phyloP scores from a whole-genome alignment of 2,113 vertebrate genomes.

The Ammodytes dubius region DNA sequence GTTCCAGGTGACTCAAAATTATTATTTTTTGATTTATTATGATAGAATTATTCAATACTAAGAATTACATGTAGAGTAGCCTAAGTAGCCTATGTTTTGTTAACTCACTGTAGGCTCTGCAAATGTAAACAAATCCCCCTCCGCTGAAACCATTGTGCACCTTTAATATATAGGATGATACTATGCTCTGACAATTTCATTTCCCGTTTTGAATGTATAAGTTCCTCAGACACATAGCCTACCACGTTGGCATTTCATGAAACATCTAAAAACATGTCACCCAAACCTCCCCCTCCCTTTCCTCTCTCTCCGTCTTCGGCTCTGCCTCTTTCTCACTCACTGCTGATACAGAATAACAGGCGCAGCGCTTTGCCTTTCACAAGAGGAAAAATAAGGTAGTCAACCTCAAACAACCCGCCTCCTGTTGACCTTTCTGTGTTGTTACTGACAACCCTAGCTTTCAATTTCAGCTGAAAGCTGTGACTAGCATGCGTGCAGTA shows the following conservation, averaged over 20 bases:
- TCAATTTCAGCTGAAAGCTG: constrained; percentile 34
- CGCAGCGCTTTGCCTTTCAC: constrained; percentile 34
- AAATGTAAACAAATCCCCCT: too few species aligned
- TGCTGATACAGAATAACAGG: constrained; percentile 28
- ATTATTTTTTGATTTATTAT: too few species aligned
- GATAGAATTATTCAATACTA: too few species aligned
- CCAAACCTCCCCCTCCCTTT: neutral
- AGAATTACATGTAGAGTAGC: too few species aligned
- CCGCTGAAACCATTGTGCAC: too few species aligned
- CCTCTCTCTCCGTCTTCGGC: neutral
- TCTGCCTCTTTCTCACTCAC: neutral
- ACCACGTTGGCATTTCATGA: neutral
- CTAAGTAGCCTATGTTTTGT: too few species aligned
- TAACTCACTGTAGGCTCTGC: too few species aligned
- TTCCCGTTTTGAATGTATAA: constrained; percentile 51
- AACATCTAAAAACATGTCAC: constrained; percentile 13
- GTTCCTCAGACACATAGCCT: constrained; percentile 14
- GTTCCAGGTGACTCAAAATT: too few species aligned
- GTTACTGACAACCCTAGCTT: constrained; percentile 47
- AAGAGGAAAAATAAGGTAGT: constrained; percentile 50
- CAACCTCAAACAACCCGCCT: constrained; percentile 48
- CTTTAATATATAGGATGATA: neutral
- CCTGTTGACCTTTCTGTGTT: constrained; percentile 63
- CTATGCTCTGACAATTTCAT: constrained; percentile 37
- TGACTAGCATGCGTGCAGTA: neutral